Evolutionary conservation across 2,797 vertebrate species (phyloP).

Genomic region (Spheniscus humboldti): DNA sequence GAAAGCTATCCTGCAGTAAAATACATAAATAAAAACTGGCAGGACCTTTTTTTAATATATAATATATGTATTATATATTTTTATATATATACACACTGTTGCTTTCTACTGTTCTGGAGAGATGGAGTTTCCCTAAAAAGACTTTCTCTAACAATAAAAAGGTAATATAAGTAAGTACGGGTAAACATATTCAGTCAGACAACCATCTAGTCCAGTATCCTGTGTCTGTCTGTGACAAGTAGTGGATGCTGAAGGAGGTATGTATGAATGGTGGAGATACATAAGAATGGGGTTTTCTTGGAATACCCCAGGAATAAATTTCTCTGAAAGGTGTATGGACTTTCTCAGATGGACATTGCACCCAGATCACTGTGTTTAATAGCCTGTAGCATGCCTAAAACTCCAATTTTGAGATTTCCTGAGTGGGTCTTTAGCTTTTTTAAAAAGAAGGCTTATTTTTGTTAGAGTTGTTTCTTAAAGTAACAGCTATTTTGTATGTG

Average conservation of each 20-base stretch:
- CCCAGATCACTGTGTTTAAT: neutral
- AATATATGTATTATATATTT: neutral
- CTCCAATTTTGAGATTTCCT: neutral
- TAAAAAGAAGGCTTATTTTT: neutral
- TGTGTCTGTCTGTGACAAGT: neutral
- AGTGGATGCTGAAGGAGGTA: neutral
- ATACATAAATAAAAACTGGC: neutral
- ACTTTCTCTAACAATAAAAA: neutral
- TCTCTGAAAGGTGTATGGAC: neutral
- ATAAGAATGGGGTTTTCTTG: neutral
- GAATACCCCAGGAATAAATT: neutral
- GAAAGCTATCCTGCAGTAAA: neutral
- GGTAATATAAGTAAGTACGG: neutral
- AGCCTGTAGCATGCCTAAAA: neutral
- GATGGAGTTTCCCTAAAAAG: neutral
- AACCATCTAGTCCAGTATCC: neutral
- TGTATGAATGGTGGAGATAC: neutral
- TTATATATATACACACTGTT: neutral
- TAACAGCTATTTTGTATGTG: neutral
- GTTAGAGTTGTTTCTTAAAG: neutral
- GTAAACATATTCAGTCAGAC: neutral
- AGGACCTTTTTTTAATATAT: neutral
- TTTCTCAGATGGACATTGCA: neutral
- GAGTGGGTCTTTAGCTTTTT: neutral
- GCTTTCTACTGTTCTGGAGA: neutral